Evolutionary conservation across 2,888 invertebrate species (phyloP).

Genomic region (Pseudococcus viburni): DNA sequence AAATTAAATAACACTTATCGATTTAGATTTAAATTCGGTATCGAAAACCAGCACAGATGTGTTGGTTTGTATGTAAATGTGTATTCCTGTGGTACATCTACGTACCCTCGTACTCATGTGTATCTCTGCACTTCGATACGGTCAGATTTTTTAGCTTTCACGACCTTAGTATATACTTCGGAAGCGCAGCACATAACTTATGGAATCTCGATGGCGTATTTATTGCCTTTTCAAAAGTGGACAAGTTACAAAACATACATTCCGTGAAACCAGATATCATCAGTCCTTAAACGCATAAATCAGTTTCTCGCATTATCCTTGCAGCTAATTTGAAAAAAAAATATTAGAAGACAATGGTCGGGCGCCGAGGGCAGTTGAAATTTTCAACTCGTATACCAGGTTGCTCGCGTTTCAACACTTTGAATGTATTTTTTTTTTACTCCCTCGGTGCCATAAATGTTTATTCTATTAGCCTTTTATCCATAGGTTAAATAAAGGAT

Average conservation of each 20-base stretch:
- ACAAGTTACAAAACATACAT: slow-evolving; percentile 66
- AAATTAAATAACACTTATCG: slow-evolving; percentile 55
- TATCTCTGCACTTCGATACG: slow-evolving; percentile 9
- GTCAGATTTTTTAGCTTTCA: slow-evolving; percentile 47
- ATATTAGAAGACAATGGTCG: slow-evolving; percentile 49
- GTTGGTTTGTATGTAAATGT: neutral
- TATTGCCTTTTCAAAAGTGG: slow-evolving; percentile 65
- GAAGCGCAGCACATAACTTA: slow-evolving; percentile 64
- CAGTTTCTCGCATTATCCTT: slow-evolving; percentile 62
- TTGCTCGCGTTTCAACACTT: neutral
- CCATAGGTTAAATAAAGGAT: neutral
- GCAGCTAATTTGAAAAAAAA: slow-evolving; percentile 50
- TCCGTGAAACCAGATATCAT: slow-evolving; percentile 66
- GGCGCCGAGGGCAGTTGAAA: slow-evolving; percentile 53
- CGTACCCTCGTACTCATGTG: neutral
- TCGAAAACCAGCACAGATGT: slow-evolving; percentile 13
- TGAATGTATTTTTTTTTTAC: neutral
- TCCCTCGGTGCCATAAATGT: no score
- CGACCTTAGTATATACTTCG: slow-evolving; percentile 57
- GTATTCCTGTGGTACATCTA: neutral
- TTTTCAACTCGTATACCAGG: slow-evolving; percentile 24
- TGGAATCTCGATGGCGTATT: slow-evolving; percentile 66
- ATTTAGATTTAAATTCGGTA: slow-evolving; percentile 55
- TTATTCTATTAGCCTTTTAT: slow-evolving; percentile 13
- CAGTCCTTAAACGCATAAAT: slow-evolving; percentile 64